phyloP scores from a whole-genome alignment of 2,888 invertebrate species.

The Colletes collaris region DNA sequence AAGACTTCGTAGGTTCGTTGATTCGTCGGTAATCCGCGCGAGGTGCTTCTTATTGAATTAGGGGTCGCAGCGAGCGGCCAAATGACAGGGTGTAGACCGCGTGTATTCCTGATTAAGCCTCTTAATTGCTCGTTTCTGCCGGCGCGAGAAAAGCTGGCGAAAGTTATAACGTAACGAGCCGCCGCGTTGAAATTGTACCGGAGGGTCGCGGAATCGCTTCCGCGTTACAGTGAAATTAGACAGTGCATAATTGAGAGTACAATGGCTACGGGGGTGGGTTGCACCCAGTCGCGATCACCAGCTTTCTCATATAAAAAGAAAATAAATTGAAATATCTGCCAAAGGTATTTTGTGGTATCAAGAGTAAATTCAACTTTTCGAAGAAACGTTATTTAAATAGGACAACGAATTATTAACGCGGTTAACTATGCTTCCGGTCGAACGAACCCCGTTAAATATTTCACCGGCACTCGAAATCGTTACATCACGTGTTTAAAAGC shows the following conservation, averaged over 20 bases:
- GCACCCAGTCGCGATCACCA: neutral
- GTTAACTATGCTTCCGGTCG: conserved; percentile 6
- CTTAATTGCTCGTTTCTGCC: conserved; percentile 51
- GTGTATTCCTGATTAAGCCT: conserved; percentile 55
- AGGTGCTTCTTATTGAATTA: conserved; percentile 58
- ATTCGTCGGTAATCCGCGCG: conserved; percentile 48
- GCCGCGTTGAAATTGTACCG: conserved; percentile 41
- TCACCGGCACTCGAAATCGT: conserved; percentile 11
- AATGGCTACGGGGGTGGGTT: conserved; percentile 1
- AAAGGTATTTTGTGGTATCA: no score
- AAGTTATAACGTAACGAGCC: conserved; percentile 31
- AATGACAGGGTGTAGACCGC: conserved; percentile 39
- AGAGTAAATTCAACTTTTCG: no score
- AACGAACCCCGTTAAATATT: conserved; percentile 37
- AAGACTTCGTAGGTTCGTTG: conserved; percentile 56
- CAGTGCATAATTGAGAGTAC: conserved; percentile 50
- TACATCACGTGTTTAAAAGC: conserved; percentile 19
- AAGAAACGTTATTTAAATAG: conserved; percentile 2
- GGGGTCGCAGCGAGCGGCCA: conserved; percentile 53
- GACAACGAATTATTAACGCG: conserved; percentile 13
- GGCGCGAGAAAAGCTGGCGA: conserved; percentile 19
- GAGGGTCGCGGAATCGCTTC: conserved; percentile 6
- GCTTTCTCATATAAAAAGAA: no score
- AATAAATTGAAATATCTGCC: no score
- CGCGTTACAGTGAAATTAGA: conserved; percentile 43